These are phyloP conservation scores for Chelon labrosus DNA, from an alignment of 2,797 vertebrate species.

Conservation along the genomic window DNA sequence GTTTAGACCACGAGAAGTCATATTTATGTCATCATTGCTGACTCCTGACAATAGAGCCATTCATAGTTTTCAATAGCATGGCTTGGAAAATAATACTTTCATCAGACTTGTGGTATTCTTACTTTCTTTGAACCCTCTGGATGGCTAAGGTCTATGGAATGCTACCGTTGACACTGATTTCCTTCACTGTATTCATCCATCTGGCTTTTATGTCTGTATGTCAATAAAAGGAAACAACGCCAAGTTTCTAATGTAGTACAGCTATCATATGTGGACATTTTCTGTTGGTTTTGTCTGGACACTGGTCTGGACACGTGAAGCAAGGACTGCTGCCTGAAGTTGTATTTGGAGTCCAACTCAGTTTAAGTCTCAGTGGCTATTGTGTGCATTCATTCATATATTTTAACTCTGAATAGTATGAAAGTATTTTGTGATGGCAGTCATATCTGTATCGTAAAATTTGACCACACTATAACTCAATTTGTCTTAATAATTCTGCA, in stretches of 20 bases:
- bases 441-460: not conserved
- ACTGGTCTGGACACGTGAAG: too few species aligned
- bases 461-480: not conserved
- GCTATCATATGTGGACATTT: not conserved
- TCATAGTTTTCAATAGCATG: conserved; percentile 13
- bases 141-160: conserved; percentile 38
- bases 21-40: conserved; percentile 52
- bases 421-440: not conserved
- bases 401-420: too few species aligned
- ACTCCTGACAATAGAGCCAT: conserved; percentile 42
- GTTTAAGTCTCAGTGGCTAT: too few species aligned
- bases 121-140: conserved; percentile 14
- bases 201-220: conserved; percentile 3
- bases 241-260: not conserved
- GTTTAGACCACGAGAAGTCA: conserved; percentile 23
- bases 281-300: not conserved
- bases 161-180: conserved; percentile 14
- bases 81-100: conserved; percentile 23
- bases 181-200: conserved; percentile 14
- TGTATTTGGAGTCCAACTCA: too few species aligned
- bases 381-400: too few species aligned
- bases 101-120: conserved; percentile 20
- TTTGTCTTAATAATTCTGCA: not conserved
- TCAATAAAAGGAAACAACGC: not conserved
- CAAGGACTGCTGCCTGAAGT: too few species aligned